phyloP scores from a whole-genome alignment of 2,888 invertebrate species.

The Lomographa bimaculata region DNA sequence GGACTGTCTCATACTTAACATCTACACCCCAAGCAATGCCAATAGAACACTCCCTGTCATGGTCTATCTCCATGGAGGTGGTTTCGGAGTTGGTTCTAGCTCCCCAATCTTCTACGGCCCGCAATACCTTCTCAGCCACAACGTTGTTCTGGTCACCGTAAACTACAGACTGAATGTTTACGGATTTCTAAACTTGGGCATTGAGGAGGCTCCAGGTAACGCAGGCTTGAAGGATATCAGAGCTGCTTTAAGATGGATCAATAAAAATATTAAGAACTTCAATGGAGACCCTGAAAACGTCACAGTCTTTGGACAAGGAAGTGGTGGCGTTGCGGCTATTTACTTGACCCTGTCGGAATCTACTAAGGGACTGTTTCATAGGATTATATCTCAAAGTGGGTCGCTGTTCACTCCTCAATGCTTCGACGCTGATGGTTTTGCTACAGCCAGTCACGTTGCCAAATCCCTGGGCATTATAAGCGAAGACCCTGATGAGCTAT shows the following conservation, averaged over 20 bases:
- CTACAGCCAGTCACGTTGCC: constrained; percentile 66
- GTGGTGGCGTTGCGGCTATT: constrained; percentile 69
- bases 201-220: constrained; percentile 71
- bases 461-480: constrained; percentile 62
- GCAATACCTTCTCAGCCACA: constrained; percentile 69
- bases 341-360: constrained; percentile 67
- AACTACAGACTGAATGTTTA: constrained; percentile 77
- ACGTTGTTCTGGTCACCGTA: constrained; percentile 70
- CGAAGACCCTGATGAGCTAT: constrained; percentile 52
- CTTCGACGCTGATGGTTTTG: constrained; percentile 57
- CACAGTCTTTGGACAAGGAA: constrained; percentile 74
- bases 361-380: constrained; percentile 68
- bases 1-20: constrained; percentile 74
- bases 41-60: constrained; percentile 66
- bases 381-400: constrained; percentile 70
- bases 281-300: constrained; percentile 70
- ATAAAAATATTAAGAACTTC: constrained; percentile 63
- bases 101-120: constrained; percentile 71
- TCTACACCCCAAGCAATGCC: constrained; percentile 56
- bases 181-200: constrained; percentile 72
- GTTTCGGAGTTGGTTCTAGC: constrained; percentile 71
- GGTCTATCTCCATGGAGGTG: constrained; percentile 79
- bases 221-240: constrained; percentile 76
- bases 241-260: constrained; percentile 71
- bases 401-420: constrained; percentile 62